These are phyloP conservation scores for Zosterops pallidus DNA, from an alignment of 2,113 vertebrate genomes.

Conservation along the genomic window DNA sequence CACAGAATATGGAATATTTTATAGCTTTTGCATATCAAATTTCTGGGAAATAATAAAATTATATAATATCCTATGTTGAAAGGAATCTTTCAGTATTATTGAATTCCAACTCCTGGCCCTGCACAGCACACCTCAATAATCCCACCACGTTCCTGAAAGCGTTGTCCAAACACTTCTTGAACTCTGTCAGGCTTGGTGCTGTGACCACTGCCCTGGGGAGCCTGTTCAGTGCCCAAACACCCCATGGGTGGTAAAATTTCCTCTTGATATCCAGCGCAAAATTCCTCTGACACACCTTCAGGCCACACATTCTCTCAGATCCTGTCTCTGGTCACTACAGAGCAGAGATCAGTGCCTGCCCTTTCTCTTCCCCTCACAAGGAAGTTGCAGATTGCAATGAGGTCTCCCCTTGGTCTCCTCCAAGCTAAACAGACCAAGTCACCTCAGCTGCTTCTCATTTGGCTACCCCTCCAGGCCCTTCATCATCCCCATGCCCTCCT, in stretches of 20 bases:
- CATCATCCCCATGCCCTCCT: not conserved
- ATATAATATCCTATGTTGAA: not conserved
- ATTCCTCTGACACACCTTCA: not conserved
- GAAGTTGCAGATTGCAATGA: not conserved
- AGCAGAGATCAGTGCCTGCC: not conserved
- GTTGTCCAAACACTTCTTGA: not conserved
- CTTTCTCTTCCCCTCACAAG: not conserved
- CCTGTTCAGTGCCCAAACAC: not conserved
- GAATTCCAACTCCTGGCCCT: not conserved
- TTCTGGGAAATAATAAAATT: not conserved
- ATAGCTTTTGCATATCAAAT: not conserved
- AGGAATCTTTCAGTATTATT: not conserved
- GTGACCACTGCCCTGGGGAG: not conserved
- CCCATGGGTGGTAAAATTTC: not conserved
- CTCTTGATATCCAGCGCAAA: not conserved
- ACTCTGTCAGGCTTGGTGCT: no score
- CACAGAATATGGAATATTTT: not conserved
- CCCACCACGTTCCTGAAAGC: rapidly evolving
- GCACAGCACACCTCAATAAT: not conserved
- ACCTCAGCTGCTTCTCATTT: not conserved
- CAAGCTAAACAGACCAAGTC: not conserved
- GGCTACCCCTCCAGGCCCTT: not conserved
- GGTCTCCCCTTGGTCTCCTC: not conserved
- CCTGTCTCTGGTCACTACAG: not conserved
- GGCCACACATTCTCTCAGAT: not conserved